These are phyloP conservation scores for Oreohelix idahoensis DNA, from an alignment of 1,140 invertebrate species.

Conservation along the genomic window DNA sequence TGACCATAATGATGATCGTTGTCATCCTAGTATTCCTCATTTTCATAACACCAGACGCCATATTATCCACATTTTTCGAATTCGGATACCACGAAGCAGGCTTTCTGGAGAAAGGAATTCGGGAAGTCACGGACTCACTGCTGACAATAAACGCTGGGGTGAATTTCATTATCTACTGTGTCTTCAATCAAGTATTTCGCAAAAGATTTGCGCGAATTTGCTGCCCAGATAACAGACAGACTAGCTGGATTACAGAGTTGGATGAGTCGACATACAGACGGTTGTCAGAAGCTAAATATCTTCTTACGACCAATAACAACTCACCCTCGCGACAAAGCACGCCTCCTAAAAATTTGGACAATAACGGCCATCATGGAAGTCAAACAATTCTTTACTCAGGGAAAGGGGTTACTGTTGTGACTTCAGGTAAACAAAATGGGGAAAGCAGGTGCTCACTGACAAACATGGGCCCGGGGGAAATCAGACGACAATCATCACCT, in stretches of 20 bases:
- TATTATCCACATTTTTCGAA: constrained; percentile 74
- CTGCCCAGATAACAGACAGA: constrained; percentile 40
- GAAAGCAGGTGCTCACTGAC: not conserved
- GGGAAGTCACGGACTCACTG: constrained; percentile 84
- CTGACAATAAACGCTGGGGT: constrained; percentile 81
- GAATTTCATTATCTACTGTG: constrained; percentile 85
- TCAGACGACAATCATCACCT: not conserved
- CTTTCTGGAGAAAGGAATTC: constrained; percentile 75
- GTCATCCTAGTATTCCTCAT: constrained; percentile 83
- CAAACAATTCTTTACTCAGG: not conserved
- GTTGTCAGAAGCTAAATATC: constrained; percentile 41
- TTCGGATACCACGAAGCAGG: constrained; percentile 71
- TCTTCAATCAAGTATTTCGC: constrained; percentile 83
- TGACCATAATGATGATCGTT: constrained; percentile 83
- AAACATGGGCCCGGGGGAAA: not conserved
- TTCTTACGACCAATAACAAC: constrained; percentile 6
- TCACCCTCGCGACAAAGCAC: not conserved
- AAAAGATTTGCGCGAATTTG: constrained; percentile 57
- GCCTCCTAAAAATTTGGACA: not conserved
- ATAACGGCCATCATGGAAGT: not conserved
- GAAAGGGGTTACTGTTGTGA: not conserved
- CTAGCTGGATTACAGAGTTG: constrained; percentile 44
- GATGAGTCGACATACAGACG: constrained; percentile 52
- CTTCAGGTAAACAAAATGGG: not conserved
- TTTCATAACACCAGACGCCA: constrained; percentile 82